These are phyloP conservation scores for Phlogophora meticulosa DNA, from an alignment of 2,888 invertebrate genomes.

Conservation along the genomic window DNA sequence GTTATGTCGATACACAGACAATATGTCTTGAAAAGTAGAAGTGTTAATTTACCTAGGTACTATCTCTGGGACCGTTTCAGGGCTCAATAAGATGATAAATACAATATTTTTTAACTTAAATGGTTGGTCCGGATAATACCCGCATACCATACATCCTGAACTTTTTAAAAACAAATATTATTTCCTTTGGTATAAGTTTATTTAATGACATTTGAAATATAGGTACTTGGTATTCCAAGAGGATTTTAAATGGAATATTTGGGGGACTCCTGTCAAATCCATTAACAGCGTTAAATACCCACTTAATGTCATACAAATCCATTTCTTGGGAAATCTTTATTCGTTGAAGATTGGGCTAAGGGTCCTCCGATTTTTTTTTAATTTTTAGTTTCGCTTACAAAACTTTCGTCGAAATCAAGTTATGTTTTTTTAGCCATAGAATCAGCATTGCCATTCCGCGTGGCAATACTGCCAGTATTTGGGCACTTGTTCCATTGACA, in stretches of 20 bases:
- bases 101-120: not conserved
- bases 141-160: not conserved
- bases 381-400: not conserved
- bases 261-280: slow-evolving; percentile 49
- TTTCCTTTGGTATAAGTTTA: not conserved
- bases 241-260: slow-evolving; percentile 40
- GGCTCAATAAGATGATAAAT: not conserved
- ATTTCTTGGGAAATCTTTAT: slow-evolving; percentile 23
- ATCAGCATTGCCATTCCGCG: too few relatives aligned
- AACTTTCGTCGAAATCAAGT: not conserved
- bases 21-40: too few relatives aligned
- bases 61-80: too few relatives aligned
- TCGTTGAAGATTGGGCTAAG: not conserved
- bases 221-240: slow-evolving; percentile 10
- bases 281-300: slow-evolving; percentile 41
- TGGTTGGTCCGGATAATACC: not conserved
- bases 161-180: not conserved
- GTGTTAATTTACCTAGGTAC: too few relatives aligned
- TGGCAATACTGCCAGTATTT: too few relatives aligned
- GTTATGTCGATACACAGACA: too few relatives aligned
- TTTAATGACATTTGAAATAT: slow-evolving; percentile 22
- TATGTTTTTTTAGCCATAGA: too few relatives aligned
- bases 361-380: slow-evolving; percentile 17
- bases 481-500: too few relatives aligned
- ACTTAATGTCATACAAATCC: slow-evolving; percentile 39